phyloP scores from a whole-genome alignment of 1,140 invertebrate genomes.

The Harpegnathos saltator region DNA sequence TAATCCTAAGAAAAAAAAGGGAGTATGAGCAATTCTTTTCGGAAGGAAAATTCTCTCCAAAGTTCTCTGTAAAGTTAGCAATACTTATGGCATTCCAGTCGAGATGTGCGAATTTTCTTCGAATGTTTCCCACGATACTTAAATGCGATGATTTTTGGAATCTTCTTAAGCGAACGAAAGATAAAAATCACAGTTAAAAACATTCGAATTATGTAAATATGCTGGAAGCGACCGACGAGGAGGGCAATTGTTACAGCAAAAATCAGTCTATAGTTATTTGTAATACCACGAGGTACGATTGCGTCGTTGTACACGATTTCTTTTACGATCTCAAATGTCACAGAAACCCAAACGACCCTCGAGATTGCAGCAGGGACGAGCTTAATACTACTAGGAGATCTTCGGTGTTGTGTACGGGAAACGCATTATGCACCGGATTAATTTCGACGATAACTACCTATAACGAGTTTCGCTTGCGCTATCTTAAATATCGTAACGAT shows the following conservation, averaged over 20 bases:
- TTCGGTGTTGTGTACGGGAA: constrained; percentile 26
- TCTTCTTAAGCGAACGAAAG: neutral
- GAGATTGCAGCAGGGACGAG: constrained; percentile 16
- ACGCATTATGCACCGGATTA: constrained; percentile 24
- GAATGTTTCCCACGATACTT: constrained; percentile 9
- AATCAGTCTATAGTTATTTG: constrained; percentile 62
- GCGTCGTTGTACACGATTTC: constrained; percentile 9
- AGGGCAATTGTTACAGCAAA: neutral
- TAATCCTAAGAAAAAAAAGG: neutral
- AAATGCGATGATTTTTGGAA: neutral
- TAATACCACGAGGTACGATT: constrained; percentile 25
- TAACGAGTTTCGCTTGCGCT: constrained; percentile 14
- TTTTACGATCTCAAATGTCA: constrained; percentile 33
- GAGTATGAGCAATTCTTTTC: neutral
- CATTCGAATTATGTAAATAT: neutral
- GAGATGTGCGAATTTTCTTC: neutral
- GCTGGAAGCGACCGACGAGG: neutral
- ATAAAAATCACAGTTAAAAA: constrained; percentile 24
- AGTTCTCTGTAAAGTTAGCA: neutral
- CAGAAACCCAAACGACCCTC: constrained; percentile 31
- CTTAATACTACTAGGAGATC: constrained; percentile 70
- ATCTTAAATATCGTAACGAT: constrained; percentile 30
- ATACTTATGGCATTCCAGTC: neutral
- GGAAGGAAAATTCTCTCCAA: neutral
- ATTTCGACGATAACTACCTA: constrained; percentile 15